Base-by-base conservation (phyloP, 2,888 invertebrate species). In the Dexiosoma caninum region DNA sequence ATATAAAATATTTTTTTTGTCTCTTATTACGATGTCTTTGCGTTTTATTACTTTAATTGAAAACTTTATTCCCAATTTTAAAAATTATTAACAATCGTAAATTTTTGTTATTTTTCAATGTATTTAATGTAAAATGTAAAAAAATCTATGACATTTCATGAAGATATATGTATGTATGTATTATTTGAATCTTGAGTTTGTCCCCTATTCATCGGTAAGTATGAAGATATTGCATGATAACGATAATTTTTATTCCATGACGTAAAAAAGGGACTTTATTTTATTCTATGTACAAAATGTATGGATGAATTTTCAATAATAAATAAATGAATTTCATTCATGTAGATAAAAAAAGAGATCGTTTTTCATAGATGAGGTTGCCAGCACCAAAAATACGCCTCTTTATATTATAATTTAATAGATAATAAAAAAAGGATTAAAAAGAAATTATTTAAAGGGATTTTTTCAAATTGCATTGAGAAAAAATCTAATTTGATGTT, bases 341-440 rank as follows among this genome's bases (percentile, higher is more conserved):
- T 53, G 35, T 62, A 72, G 37, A 7, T 62, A 49, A 57, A 64
- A 44, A 30, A 60, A 60, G 76, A 76, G 71, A 71, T 77, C 77
- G 76, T 69, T 69, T 60, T 75, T 77, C 42, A 46, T 27, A 69
- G 72, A 74, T 77, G 77, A 62, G 81, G 81, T 81, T 77, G 64
- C 81, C 81, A 81, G 81, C 81, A 81, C 77, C 81, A 74, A 53
- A 81, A 69, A 74, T 59, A 77, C 81, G 60, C 57, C 71, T 64
- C 77, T 19, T 64, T 57, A 21, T 40, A 21, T 60, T 40, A 30
- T n/a, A 27, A 49, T 44, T 55, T 19, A 37, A 42, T 12, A 55
- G 32, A 27, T 44, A 16, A 19, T 10, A 30, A 4, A 32, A 51
- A 59, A 46, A 23, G 57, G 71, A 62, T 75, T 62, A 23, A 62